phyloP scores from a whole-genome alignment of 2,888 invertebrate genomes.

The Stenoptilia bipunctidactyla region DNA sequence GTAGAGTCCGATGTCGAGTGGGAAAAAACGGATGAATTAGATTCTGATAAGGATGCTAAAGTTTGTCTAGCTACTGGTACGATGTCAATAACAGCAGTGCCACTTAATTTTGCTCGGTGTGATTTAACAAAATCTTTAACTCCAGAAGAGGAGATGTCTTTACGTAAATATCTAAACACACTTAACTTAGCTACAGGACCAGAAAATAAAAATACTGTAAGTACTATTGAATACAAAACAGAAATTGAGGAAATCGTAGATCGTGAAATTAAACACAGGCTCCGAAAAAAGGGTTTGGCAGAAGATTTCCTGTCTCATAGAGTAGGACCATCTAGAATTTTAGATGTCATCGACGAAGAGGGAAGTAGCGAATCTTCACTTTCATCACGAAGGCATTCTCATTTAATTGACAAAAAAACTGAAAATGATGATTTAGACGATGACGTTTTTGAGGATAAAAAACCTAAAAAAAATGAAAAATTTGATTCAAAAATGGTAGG shows the following conservation, averaged over 20 bases:
- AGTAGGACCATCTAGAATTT: constrained; percentile 74
- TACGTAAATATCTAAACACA: constrained; percentile 68
- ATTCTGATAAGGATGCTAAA: constrained; percentile 22
- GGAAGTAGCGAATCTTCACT: constrained; percentile 75
- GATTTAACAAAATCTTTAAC: constrained; percentile 54
- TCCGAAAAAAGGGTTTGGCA: constrained; percentile 47
- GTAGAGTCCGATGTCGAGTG: constrained; percentile 74
- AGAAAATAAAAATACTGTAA: constrained; percentile 26
- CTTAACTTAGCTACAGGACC: constrained; percentile 67
- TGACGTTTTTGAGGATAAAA: constrained; percentile 54
- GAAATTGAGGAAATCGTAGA: constrained; percentile 58
- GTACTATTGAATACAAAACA: constrained; percentile 46
- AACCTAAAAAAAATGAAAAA: constrained; percentile 24
- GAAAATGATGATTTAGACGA: constrained; percentile 61
- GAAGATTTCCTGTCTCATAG: constrained; percentile 46
- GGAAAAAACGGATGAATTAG: constrained; percentile 61
- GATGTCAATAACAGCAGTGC: constrained; percentile 47
- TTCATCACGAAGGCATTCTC: constrained; percentile 66
- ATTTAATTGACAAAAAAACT: constrained; percentile 59
- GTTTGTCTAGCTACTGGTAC: constrained; percentile 39
- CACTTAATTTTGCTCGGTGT: constrained; percentile 50
- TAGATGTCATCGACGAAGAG: constrained; percentile 86
- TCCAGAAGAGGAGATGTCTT: constrained; percentile 68
- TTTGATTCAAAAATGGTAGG: constrained; percentile 24
- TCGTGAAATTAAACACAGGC: constrained; percentile 49